phyloP scores from a whole-genome alignment of 2,797 vertebrate genomes.

The Gadopsis bispinosus region DNA sequence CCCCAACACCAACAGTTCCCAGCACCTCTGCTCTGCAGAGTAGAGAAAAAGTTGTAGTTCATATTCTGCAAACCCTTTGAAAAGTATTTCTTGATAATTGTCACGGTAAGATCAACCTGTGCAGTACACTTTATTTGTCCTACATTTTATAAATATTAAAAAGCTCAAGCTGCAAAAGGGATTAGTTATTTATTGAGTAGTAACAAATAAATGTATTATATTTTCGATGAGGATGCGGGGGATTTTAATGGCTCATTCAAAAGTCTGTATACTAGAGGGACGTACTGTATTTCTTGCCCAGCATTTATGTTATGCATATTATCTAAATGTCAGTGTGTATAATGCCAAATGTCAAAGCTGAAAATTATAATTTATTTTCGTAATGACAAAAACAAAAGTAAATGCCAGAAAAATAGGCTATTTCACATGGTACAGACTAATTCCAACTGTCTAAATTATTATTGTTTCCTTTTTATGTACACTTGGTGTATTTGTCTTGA shows the following conservation, averaged over 20 bases:
- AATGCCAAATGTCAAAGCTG: background rate
- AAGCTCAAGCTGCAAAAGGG: background rate
- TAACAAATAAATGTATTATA: background rate
- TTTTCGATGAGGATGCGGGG: background rate
- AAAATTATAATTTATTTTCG: background rate
- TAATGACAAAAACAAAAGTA: background rate
- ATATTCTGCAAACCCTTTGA: constrained; percentile 11
- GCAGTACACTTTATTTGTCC: no score
- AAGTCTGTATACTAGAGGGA: background rate
- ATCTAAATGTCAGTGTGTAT: background rate
- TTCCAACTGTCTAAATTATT: background rate
- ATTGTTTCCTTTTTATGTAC: background rate
- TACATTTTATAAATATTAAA: background rate
- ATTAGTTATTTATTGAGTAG: background rate
- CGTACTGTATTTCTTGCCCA: background rate
- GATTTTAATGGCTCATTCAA: background rate
- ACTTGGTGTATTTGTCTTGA: background rate
- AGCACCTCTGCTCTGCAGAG: background rate
- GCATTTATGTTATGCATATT: background rate
- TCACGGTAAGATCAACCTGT: background rate
- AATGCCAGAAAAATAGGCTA: background rate
- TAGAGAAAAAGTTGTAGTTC: background rate
- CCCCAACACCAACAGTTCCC: background rate
- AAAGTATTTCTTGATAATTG: background rate
- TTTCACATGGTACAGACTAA: no score